Evolutionary conservation across 2,797 vertebrate genomes (phyloP).

Genomic region (Pipistrellus kuhlii): DNA sequence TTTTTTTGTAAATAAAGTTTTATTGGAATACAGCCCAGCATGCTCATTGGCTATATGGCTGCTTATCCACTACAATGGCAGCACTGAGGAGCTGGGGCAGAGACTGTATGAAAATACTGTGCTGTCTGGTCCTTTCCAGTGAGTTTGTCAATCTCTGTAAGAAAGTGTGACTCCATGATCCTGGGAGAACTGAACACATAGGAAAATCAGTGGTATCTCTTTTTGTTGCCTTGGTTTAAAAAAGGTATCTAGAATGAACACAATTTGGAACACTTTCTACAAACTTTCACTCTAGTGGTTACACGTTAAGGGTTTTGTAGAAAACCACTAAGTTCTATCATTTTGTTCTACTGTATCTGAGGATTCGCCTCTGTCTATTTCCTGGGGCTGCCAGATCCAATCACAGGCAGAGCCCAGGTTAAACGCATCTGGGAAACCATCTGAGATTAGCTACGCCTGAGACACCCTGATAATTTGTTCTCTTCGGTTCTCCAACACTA

Average conservation of each 20-base stretch:
- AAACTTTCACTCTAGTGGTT: conserved; percentile 1
- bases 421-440: neutral
- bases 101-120: conserved; percentile 9
- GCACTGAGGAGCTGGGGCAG: neutral
- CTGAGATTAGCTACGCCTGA: neutral
- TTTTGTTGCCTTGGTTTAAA: neutral
- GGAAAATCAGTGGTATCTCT: neutral
- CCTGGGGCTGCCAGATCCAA: neutral
- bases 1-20: conserved; percentile 53
- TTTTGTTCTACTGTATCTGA: neutral
- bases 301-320: neutral
- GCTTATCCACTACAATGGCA: neutral
- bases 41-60: neutral
- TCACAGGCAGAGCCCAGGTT: neutral
- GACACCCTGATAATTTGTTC: neutral
- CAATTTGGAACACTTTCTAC: neutral
- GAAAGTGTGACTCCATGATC: neutral
- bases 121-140: neutral
- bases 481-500: neutral
- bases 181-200: neutral
- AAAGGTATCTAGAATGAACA: neutral
- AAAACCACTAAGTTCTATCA: conserved; percentile 10
- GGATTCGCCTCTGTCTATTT: neutral
- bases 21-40: neutral
- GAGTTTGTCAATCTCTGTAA: neutral